Percentiles rank a stretch among this genome's conserved stretches.
These are phyloP conservation scores for zebrafish (Danio rerio) DNA, from an alignment of 2,113 vertebrate genomes.

Conservation along the genomic window GRCz12tu NC_133181.1:38451001-38451500, in stretches of 20 bases:
- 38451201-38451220: neutral
- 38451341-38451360: too few species aligned
- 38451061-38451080: slow-evolving; percentile 39
- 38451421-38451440: too few species aligned
- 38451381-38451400: too few species aligned
- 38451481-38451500: too few species aligned
- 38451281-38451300: too few species aligned
- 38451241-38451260: neutral
- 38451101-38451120: slow-evolving; percentile 12
- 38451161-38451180: neutral
- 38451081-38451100: slow-evolving; percentile 36
- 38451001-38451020: slow-evolving; percentile 59
- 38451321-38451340: too few species aligned
- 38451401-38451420: too few species aligned
- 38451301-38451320: too few species aligned
- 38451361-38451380: too few species aligned
- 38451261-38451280: neutral
- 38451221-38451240: neutral
- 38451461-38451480: too few species aligned
- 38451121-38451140: slow-evolving; percentile 2
- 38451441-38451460: too few species aligned
- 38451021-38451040: slow-evolving; percentile 53
- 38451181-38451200: neutral
- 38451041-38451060: slow-evolving; percentile 36
- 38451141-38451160: slow-evolving; percentile 1